Evolutionary conservation across 2,888 invertebrate species (phyloP).

Genomic region (Netelia virgata): DNA sequence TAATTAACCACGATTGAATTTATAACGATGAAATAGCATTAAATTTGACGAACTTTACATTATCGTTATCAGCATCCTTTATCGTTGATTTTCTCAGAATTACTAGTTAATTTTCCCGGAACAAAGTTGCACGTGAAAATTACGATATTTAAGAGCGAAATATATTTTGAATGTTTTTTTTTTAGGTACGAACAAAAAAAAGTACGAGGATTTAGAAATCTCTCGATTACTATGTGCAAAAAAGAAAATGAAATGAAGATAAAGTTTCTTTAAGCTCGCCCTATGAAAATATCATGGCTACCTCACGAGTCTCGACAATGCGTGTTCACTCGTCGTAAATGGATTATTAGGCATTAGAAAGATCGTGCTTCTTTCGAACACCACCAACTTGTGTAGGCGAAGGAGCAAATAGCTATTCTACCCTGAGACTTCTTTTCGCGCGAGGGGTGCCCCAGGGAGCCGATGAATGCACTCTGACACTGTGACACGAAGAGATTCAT

Average conservation of each 20-base stretch:
- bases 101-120: too few species aligned
- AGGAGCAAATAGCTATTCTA: too few species aligned
- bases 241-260: slow-evolving; percentile 6
- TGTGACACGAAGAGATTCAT: slow-evolving; percentile 31
- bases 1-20: too few species aligned
- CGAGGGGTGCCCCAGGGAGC: slow-evolving; percentile 26
- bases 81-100: too few species aligned
- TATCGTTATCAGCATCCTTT: too few species aligned
- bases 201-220: neutral
- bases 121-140: too few species aligned
- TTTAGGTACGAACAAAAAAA: neutral
- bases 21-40: too few species aligned
- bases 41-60: too few species aligned
- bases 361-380: neutral
- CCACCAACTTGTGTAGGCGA: too few species aligned
- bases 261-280: slow-evolving; percentile 64
- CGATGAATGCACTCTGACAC: slow-evolving; percentile 47
- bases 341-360: slow-evolving; percentile 81
- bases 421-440: neutral
- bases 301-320: slow-evolving; percentile 67
- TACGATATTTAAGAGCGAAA: neutral
- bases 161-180: slow-evolving; percentile 17
- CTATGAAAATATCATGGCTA: slow-evolving; percentile 79
- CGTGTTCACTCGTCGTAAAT: slow-evolving; percentile 77
- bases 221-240: slow-evolving; percentile 19